Percentiles rank a stretch among this genome's conserved stretches.
Evolutionary conservation across 1,140 invertebrate genomes (phyloP).

Genomic region (Achroia grisella): DNA sequence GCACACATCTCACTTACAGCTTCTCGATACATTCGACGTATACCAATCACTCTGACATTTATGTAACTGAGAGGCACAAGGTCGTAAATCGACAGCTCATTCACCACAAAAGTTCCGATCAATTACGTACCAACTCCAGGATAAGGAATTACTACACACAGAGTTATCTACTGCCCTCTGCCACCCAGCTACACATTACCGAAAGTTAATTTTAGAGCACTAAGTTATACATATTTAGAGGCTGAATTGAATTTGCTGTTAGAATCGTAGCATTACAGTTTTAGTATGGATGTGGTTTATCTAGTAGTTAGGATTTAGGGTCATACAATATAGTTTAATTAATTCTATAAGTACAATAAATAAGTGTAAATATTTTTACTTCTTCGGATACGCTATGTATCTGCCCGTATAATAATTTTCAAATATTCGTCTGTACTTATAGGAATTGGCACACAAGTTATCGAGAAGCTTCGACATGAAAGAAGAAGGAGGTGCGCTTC

Average conservation of each 20-base stretch:
- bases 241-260: conserved; percentile 62
- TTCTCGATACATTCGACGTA: conserved; percentile 64
- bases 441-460: conserved; percentile 89
- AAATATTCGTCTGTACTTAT: conserved; percentile 24
- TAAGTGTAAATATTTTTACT: neutral
- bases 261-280: conserved; percentile 51
- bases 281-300: conserved; percentile 59
- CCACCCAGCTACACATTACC: conserved; percentile 56
- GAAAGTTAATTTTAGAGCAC: conserved; percentile 48
- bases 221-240: conserved; percentile 58
- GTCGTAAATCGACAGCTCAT: conserved; percentile 27
- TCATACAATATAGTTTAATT: conserved; percentile 5
- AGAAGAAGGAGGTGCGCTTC: conserved; percentile 83
- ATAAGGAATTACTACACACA: conserved; percentile 8
- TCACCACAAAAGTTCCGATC: neutral
- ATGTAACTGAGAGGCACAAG: conserved; percentile 66
- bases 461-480: conserved; percentile 90
- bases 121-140: neutral
- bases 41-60: conserved; percentile 52
- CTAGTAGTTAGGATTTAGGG: conserved; percentile 35
- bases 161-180: conserved; percentile 46
- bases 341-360: conserved; percentile 13
- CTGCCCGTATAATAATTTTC: conserved; percentile 5
- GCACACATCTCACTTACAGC: conserved; percentile 70
- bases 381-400: conserved; percentile 10